A percentile compares a stretch with the other conserved stretches of the same genome.
phyloP scores from a whole-genome alignment of 2,797 vertebrate genomes.

The Chiroxiphia lanceolata region DNA sequence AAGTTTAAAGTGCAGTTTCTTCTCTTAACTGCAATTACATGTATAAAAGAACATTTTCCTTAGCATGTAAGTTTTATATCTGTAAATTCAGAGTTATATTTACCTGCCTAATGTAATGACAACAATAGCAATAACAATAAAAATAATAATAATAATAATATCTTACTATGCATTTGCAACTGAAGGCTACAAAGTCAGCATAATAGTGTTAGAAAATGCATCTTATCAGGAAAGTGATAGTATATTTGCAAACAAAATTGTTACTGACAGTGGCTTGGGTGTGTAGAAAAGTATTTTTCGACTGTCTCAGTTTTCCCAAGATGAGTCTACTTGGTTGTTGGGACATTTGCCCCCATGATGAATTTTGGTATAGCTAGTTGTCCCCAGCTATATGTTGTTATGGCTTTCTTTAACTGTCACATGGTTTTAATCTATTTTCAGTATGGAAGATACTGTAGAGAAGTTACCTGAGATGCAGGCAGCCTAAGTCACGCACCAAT shows the following conservation, averaged over 20 bases:
- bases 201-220: background rate
- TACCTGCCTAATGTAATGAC: background rate
- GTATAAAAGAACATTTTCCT: background rate
- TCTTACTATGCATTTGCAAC: background rate
- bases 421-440: background rate
- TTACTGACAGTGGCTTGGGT: background rate
- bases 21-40: background rate
- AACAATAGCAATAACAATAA: background rate
- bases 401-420: background rate
- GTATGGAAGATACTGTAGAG: background rate
- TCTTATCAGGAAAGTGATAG: background rate
- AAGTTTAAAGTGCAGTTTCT: background rate
- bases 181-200: background rate
- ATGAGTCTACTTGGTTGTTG: background rate
- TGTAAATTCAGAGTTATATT: background rate
- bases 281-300: background rate
- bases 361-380: background rate
- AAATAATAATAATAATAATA: background rate
- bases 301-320: background rate
- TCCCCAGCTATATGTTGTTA: background rate
- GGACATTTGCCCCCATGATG: background rate
- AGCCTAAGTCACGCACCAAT: background rate
- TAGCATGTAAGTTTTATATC: background rate
- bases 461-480: background rate
- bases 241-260: background rate